These are phyloP conservation scores for Potamilus streckersoni DNA, from an alignment of 1,140 invertebrate genomes.

Conservation along the genomic window DNA sequence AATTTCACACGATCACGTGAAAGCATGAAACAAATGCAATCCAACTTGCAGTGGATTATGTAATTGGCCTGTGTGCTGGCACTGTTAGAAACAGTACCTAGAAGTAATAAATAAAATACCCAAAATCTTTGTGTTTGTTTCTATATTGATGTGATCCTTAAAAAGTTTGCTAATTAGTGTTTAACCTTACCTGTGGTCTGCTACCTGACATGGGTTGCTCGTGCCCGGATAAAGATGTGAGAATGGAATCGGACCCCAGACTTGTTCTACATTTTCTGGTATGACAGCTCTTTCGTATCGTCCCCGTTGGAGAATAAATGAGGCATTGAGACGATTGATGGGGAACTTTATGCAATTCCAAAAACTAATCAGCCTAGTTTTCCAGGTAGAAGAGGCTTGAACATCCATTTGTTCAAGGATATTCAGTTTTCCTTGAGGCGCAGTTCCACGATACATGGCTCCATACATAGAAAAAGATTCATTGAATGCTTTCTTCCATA, in stretches of 20 bases:
- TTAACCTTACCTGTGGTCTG: conserved; percentile 49
- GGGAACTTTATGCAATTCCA: background rate
- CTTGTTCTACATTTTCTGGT: conserved; percentile 52
- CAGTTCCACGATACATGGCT: conserved; percentile 63
- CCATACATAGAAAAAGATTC: conserved; percentile 56
- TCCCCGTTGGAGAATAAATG: conserved; percentile 35
- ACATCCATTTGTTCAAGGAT: conserved; percentile 30
- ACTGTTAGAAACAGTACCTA: too few relatives aligned
- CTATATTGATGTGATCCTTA: too few relatives aligned
- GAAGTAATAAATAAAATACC: too few relatives aligned
- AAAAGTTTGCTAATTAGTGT: too few relatives aligned
- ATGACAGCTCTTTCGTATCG: conserved; percentile 47
- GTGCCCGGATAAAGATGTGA: conserved; percentile 35
- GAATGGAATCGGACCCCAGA: conserved; percentile 59
- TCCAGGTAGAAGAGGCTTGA: background rate
- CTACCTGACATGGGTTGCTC: conserved; percentile 56
- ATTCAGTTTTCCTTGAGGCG: conserved; percentile 44
- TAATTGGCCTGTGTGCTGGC: too few relatives aligned
- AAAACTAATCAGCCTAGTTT: background rate
- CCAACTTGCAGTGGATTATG: too few relatives aligned
- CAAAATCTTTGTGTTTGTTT: too few relatives aligned
- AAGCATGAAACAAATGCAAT: too few relatives aligned
- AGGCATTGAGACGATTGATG: background rate
- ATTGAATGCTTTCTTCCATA: conserved; percentile 55
- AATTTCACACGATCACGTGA: too few relatives aligned